phyloP scores from a whole-genome alignment of 2,797 vertebrate species.

The Pagetopsis macropterus region DNA sequence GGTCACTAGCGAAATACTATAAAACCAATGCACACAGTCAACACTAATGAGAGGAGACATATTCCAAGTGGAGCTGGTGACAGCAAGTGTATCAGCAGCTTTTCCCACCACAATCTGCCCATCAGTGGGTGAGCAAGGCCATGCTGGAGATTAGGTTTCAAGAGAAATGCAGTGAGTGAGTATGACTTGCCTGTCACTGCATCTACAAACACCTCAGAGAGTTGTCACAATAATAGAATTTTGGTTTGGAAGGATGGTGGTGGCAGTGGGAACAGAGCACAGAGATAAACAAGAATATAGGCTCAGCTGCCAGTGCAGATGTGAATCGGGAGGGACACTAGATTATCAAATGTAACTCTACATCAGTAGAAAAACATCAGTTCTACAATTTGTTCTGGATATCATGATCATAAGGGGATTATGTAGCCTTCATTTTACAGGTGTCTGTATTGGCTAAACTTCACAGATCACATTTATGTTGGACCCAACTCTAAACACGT shows the following conservation, averaged over 20 bases:
- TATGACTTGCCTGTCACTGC: conserved; percentile 78
- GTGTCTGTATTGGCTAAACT: conserved; percentile 26
- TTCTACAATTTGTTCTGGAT: conserved; percentile 33
- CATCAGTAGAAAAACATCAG: conserved; percentile 48
- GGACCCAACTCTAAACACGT: conserved; percentile 31
- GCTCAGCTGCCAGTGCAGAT: conserved; percentile 66
- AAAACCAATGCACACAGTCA: conserved; percentile 68
- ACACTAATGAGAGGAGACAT: conserved; percentile 72
- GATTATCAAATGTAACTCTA: conserved; percentile 69
- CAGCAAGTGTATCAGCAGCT: conserved; percentile 69
- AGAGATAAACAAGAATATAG: conserved; percentile 73
- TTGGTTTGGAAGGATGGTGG: conserved; percentile 73
- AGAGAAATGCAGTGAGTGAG: conserved; percentile 74
- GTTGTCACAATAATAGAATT: conserved; percentile 81
- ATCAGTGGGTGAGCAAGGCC: conserved; percentile 78
- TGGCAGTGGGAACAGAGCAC: conserved; percentile 61
- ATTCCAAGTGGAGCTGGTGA: conserved; percentile 70
- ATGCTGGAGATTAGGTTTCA: conserved; percentile 80
- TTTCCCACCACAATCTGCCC: conserved; percentile 69
- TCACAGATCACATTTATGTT: conserved; percentile 40
- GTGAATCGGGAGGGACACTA: conserved; percentile 49
- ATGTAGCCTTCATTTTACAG: conserved; percentile 29
- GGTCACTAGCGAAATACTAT: conserved; percentile 63
- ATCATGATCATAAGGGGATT: conserved; percentile 48
- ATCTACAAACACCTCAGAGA: conserved; percentile 80